Base-by-base conservation (phyloP, 2,888 invertebrate genomes). In the Electrophaes corylata region DNA sequence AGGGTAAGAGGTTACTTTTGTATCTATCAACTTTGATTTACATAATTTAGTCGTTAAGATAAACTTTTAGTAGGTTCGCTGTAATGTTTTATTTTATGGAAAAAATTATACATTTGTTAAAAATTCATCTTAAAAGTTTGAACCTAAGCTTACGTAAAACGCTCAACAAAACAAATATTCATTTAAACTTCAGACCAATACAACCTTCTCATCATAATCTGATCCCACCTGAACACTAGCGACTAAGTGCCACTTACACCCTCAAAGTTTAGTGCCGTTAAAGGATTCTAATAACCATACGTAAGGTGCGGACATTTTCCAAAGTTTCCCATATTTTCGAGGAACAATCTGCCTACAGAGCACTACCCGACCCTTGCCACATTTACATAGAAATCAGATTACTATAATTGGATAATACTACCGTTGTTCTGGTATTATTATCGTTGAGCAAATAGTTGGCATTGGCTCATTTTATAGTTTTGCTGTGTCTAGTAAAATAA, bases 241-340 rank as follows among this genome's bases (percentile, higher is more conserved):
- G 11, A 12, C 41, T 44, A 52, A 60, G 44, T 44, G 51, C 43
- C 60, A 52, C 55, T 56, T 51, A 47, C 20, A 41, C 45, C 45
- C 45, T 54, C 48, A 63, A 65, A 66, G 59, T 63, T 66, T 59
- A 66, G 60, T 60, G 51, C 46, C 37, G 40, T 40, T 53, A 49
- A 59, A 50, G 56, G 57, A 57, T 50, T 53, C 56, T 59, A 44
- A 59, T 59, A 59, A 56, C 52, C 53, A 44, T 56, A 56, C 37
- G 33, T 41, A 35, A 54, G 46, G 48, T 54, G 54, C 56, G 40
- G 57, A 62, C 64, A 62, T 64, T 48, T 64, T 64, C 66, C 64
- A 62, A 58, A 60, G 64, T 63, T 66, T 68, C 67, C 69, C 71
- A 68, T 71, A 66, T 70, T 76, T 72, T 61, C 66, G 63, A 68